Conservation (phyloP, 2,888 invertebrate genomes). For the Cheilosia vernalis region DNA sequence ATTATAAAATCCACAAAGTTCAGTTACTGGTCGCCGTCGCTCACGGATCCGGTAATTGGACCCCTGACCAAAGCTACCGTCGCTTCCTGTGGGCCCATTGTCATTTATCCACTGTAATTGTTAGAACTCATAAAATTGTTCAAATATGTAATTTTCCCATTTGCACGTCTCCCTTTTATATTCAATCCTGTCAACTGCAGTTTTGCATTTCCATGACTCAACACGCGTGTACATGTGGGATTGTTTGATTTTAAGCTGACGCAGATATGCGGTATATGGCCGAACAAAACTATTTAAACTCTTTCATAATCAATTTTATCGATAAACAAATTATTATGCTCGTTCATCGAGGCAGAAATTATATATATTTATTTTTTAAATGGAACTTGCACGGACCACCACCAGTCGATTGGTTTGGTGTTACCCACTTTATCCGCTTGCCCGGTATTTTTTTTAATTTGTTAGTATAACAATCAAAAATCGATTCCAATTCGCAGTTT, state of each 20-base stretch:
- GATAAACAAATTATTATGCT: conserved; percentile 54
- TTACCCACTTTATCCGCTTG: background rate
- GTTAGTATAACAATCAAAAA: conserved; percentile 42
- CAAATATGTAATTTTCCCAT: too few species aligned
- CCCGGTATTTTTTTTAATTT: conserved; percentile 16
- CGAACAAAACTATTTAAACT: background rate
- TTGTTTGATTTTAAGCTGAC: conserved; percentile 1
- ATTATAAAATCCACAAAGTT: too few species aligned
- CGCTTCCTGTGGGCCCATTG: conserved; percentile 47
- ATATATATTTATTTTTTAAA: conserved; percentile 44
- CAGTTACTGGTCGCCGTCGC: too few species aligned
- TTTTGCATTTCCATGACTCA: too few species aligned
- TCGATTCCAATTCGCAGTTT: conserved; percentile 18
- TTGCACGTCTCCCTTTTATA: too few species aligned
- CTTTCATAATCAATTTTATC: conserved; percentile 3
- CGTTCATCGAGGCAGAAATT: conserved; percentile 39
- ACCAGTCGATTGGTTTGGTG: too few species aligned
- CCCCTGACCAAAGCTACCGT: background rate
- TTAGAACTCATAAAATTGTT: background rate
- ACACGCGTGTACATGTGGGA: too few species aligned
- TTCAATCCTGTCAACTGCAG: too few species aligned
- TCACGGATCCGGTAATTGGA: too few species aligned
- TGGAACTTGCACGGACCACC: conserved; percentile 25
- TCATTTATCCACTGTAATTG: background rate
- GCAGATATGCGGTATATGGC: background rate